A percentile compares a stretch with the other conserved stretches of the same genome.
Conservation (phyloP, 2,888 invertebrate genomes). For the Taenaris catops region DNA sequence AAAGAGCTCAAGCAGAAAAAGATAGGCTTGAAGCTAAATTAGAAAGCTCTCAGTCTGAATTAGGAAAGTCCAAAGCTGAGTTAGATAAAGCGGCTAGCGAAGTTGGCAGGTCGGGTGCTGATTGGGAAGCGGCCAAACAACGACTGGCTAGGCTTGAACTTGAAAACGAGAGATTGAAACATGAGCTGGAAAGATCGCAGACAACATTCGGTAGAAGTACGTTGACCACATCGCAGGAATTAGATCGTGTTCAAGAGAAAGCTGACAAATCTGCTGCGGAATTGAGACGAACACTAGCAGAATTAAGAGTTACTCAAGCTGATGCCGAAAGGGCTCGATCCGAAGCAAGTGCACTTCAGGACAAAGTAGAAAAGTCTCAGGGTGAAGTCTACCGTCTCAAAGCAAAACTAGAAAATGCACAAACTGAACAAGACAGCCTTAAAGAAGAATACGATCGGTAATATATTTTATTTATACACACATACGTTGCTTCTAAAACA, state of each 20-base stretch:
- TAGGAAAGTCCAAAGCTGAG: constrained; percentile 96
- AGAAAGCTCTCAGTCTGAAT: constrained; percentile 95
- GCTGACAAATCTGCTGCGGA: constrained; percentile 92
- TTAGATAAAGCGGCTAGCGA: constrained; percentile 95
- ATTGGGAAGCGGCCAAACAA: constrained; percentile 93
- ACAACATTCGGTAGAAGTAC: constrained; percentile 91
- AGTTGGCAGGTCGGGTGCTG: constrained; percentile 92
- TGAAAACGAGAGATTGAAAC: constrained; percentile 93
- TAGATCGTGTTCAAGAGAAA: constrained; percentile 90
- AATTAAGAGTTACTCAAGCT: constrained; percentile 93
- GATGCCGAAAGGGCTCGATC: constrained; percentile 93
- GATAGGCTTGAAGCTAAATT: constrained; percentile 94
- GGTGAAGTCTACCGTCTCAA: constrained; percentile 97
- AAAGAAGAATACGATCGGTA: constrained; percentile 93
- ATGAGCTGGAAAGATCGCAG: constrained; percentile 91
- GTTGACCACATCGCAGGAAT: constrained; percentile 89
- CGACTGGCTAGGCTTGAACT: constrained; percentile 91
- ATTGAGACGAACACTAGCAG: constrained; percentile 92
- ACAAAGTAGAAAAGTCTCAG: constrained; percentile 96
- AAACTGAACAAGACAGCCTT: constrained; percentile 95
- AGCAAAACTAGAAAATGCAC: constrained; percentile 96
- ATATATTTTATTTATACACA: too few relatives aligned
- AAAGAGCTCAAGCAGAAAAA: constrained; percentile 93
- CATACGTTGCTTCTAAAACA: too few relatives aligned
- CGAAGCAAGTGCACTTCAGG: constrained; percentile 92